Base-by-base conservation (phyloP, 1,140 invertebrate genomes). In the Pinna nobilis region DNA sequence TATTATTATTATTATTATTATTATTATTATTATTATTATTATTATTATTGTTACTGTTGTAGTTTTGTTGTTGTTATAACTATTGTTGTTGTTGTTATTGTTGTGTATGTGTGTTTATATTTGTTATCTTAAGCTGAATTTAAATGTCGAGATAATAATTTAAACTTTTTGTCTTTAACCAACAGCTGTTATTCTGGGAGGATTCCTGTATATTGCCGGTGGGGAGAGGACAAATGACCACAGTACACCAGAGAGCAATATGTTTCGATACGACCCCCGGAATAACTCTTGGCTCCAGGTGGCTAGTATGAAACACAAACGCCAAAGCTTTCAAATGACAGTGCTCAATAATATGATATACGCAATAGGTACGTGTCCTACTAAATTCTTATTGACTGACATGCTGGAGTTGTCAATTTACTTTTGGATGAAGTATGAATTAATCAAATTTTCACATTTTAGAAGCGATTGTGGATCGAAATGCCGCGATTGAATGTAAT, bases 251-350 rank as follows among this genome's bases (percentile, higher is more conserved):
- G 32, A 59, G 3, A 76, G 74, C 41, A 57, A 47, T 5, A 70
- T 79, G 15, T 77, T 66, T 66, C 65, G 85, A 51, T 88, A 82
- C 57, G 86, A 88, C 73, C 82, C 85, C 9, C 77, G 79, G 15
- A 79, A 76, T 28, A 79, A 84, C 51, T 69, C 70, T 5, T 88
- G 86, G 86, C 80, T 85, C n/a, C 57, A 78, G 30, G 78, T 87
- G 6, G 82, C 86, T 11, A 76, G 65, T 25, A 84, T 88, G 72
- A 81, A 74, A 25, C 64, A 74, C 28, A 73, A 75, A 11, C 70
- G 84, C 35, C 85, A 88, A 59, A 84, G 83, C 35, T 82, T 87
- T 44, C 81, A 82, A 18, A 53, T 87, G 49, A 75, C 71, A 9
- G 78, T 82, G 18, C 69, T 87, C 0, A 84, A 84, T 11, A 81